Conservation (phyloP, 2,888 invertebrate genomes). For the Gymnocheta viridis region DNA sequence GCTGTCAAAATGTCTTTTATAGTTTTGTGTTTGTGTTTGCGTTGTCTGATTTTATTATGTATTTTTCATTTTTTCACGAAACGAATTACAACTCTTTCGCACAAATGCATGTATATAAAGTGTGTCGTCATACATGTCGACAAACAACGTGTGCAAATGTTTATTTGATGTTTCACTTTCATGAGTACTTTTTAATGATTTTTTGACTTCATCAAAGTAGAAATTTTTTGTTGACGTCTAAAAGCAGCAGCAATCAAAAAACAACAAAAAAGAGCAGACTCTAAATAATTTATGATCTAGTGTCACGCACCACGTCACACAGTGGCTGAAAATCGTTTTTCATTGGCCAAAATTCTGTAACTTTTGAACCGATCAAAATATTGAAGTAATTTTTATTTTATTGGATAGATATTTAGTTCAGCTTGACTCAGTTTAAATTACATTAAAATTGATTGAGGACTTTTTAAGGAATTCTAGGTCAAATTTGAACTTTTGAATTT, state of each 20-base stretch:
- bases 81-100: neutral
- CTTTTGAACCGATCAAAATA: no score
- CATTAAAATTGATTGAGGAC: no score
- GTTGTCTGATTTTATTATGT: slow-evolving; percentile 2
- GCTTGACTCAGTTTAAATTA: no score
- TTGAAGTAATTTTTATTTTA: no score
- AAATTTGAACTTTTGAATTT: no score
- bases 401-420: no score
- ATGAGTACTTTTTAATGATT: slow-evolving; percentile 26
- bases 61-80: neutral
- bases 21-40: neutral
- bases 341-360: no score
- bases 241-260: slow-evolving; percentile 16
- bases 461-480: no score
- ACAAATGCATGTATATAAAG: slow-evolving; percentile 1
- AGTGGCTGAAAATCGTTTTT: no score
- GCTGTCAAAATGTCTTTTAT: slow-evolving; percentile 35
- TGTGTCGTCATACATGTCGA: slow-evolving; percentile 27
- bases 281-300: slow-evolving; percentile 55
- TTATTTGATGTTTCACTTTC: neutral
- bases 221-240: slow-evolving; percentile 32
- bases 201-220: slow-evolving; percentile 37
- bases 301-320: slow-evolving; percentile 66
- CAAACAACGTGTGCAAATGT: neutral
- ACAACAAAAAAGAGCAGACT: slow-evolving; percentile 1